These are phyloP conservation scores for Perccottus glenii DNA, from an alignment of 2,113 vertebrate species.

Conservation along the genomic window DNA sequence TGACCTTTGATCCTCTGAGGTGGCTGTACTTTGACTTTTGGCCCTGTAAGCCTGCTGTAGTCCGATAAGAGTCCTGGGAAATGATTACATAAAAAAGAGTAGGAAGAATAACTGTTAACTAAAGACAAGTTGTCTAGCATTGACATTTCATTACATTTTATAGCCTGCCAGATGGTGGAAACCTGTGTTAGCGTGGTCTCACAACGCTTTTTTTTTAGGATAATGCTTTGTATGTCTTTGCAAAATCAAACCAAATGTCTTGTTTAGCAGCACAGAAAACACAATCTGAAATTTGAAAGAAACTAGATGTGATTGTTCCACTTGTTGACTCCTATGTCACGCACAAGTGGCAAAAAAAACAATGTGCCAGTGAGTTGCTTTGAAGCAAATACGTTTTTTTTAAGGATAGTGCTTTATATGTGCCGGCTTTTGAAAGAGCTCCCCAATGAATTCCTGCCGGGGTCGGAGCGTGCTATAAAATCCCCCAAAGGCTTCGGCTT, in stretches of 20 bases:
- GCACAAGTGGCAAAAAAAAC: conserved; percentile 8
- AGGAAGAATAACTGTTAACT: too few species aligned
- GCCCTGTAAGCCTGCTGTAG: too few species aligned
- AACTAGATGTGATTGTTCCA: neutral
- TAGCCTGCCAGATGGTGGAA: too few species aligned
- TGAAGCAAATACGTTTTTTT: neutral
- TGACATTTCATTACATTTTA: too few species aligned
- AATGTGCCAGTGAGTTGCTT: neutral
- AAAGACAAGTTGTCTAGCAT: too few species aligned
- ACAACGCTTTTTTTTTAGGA: neutral
- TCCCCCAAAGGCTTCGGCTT: neutral
- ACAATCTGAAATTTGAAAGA: conserved; percentile 2
- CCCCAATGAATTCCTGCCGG: conserved; percentile 15
- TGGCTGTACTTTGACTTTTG: too few species aligned
- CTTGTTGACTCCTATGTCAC: conserved; percentile 2
- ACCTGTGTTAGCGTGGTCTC: too few species aligned
- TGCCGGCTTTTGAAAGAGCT: conserved; percentile 6
- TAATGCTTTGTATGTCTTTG: conserved; percentile 1
- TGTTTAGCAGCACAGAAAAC: conserved; percentile 1
- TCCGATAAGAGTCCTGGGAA: too few species aligned
- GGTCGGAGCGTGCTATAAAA: conserved; percentile 4
- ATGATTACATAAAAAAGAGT: too few species aligned
- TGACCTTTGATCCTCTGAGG: too few species aligned
- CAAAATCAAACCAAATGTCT: neutral
- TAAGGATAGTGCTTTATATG: conserved; percentile 17